phyloP scores from a whole-genome alignment of 2,888 invertebrate genomes.

The Buathra laborator region DNA sequence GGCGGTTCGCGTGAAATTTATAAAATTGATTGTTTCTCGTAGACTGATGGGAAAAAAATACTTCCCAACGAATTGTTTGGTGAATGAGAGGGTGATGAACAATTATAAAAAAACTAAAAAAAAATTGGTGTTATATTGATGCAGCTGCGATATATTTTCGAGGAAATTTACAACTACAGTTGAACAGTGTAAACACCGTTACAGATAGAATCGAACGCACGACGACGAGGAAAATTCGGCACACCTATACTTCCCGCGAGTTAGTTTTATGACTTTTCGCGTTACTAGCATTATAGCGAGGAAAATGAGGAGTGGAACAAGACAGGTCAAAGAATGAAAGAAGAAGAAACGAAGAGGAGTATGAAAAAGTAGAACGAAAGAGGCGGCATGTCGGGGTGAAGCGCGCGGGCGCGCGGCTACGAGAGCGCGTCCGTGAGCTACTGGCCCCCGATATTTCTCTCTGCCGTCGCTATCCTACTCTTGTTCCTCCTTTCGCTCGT shows the following conservation, averaged over 20 bases:
- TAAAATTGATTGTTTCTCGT: too few species aligned
- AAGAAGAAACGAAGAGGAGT: constrained; percentile 2
- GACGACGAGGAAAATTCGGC: constrained; percentile 4
- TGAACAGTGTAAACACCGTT: neutral
- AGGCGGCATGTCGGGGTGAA: constrained; percentile 8
- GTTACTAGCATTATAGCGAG: neutral
- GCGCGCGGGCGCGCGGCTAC: constrained; percentile 3
- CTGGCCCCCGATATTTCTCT: constrained; percentile 31
- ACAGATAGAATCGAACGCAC: neutral
- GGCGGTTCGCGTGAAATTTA: too few species aligned
- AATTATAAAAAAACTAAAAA: too few species aligned
- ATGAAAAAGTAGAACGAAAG: constrained; percentile 13
- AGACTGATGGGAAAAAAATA: too few species aligned
- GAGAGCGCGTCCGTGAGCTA: constrained; percentile 8
- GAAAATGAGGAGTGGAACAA: neutral
- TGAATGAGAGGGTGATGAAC: too few species aligned
- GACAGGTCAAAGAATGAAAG: constrained; percentile 13
- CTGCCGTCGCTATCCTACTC: neutral
- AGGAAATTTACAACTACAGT: too few species aligned
- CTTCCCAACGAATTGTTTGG: too few species aligned
- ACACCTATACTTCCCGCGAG: neutral
- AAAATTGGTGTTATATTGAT: too few species aligned
- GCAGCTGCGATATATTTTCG: too few species aligned
- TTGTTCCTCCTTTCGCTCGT: constrained; percentile 18
- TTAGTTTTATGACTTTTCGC: constrained; percentile 28